Conservation (phyloP, 1,140 invertebrate species). For the Monochamus saltuarius region DNA sequence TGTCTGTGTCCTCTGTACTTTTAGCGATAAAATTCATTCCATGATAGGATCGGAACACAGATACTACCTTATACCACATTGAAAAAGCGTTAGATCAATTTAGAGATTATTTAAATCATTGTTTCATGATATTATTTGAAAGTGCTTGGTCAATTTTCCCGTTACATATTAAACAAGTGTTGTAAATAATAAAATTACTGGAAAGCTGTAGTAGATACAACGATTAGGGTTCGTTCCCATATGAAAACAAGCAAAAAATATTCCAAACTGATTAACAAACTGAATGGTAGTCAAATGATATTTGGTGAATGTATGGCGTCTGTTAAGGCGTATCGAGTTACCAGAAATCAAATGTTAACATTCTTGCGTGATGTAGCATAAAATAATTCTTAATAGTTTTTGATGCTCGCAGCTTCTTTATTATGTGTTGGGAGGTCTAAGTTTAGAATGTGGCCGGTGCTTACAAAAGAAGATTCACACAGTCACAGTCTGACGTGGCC, state of each 20-base stretch:
- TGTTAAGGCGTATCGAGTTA: slow-evolving; percentile 36
- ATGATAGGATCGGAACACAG: too few species aligned
- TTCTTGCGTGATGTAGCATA: slow-evolving; percentile 45
- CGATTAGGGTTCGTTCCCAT: too few species aligned
- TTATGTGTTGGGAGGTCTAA: slow-evolving; percentile 42
- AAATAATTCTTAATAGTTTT: slow-evolving; percentile 46
- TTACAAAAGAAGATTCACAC: slow-evolving; percentile 11
- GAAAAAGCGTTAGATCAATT: too few species aligned
- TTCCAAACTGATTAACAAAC: slow-evolving; percentile 29
- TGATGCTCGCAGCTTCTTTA: slow-evolving; percentile 44
- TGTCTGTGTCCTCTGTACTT: too few species aligned
- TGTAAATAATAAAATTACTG: too few species aligned
- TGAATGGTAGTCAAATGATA: slow-evolving; percentile 34
- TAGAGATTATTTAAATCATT: too few species aligned
- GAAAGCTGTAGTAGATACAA: too few species aligned
- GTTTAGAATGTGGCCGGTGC: slow-evolving; percentile 26
- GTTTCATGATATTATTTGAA: too few species aligned
- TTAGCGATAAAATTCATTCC: too few species aligned
- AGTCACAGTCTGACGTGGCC: slow-evolving; percentile 32
- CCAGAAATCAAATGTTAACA: slow-evolving; percentile 47
- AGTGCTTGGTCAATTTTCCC: too few species aligned
- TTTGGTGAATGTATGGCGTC: slow-evolving; percentile 27
- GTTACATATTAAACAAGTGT: too few species aligned
- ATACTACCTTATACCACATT: too few species aligned
- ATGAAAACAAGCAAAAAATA: slow-evolving; percentile 18